Conservation (phyloP, 2,888 invertebrate species). For the Sarcophaga subvicina region DNA sequence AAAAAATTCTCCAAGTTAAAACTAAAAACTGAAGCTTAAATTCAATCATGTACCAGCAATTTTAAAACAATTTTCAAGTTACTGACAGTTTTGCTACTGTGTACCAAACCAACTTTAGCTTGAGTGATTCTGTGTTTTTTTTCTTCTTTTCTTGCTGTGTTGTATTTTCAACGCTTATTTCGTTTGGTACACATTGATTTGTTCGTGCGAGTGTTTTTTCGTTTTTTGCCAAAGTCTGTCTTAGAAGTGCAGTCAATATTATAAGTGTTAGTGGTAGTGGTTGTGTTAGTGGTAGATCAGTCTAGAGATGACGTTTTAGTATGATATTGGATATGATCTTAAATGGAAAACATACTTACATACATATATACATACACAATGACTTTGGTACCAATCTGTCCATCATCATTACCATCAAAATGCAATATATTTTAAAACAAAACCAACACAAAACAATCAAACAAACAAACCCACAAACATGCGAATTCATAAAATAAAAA, state of each 20-base stretch:
- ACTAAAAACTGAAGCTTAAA: constrained; percentile 73
- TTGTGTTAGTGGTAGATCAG: constrained; percentile 27
- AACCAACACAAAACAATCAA: constrained; percentile 49
- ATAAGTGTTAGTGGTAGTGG: no score
- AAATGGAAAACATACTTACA: constrained; percentile 67
- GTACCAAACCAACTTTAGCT: constrained; percentile 54
- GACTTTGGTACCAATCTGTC: constrained; percentile 81
- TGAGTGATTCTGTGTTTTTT: constrained; percentile 17
- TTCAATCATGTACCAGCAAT: constrained; percentile 81
- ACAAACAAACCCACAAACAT: constrained; percentile 72
- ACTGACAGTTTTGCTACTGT: constrained; percentile 78
- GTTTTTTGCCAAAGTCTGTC: constrained; percentile 27
- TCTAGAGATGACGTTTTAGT: constrained; percentile 36
- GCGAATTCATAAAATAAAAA: constrained; percentile 58
- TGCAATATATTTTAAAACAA: constrained; percentile 65
- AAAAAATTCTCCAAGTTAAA: constrained; percentile 22
- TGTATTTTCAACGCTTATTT: constrained; percentile 47
- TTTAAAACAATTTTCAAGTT: constrained; percentile 81
- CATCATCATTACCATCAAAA: constrained; percentile 80
- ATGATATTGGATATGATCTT: constrained; percentile 48
- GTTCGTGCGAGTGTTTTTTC: not conserved
- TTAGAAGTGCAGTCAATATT: not conserved
- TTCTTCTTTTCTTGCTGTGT: constrained; percentile 46
- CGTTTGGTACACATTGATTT: not conserved
- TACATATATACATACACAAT: constrained; percentile 58